Conservation (phyloP, 2,888 invertebrate genomes). For the Nomada flava region DNA sequence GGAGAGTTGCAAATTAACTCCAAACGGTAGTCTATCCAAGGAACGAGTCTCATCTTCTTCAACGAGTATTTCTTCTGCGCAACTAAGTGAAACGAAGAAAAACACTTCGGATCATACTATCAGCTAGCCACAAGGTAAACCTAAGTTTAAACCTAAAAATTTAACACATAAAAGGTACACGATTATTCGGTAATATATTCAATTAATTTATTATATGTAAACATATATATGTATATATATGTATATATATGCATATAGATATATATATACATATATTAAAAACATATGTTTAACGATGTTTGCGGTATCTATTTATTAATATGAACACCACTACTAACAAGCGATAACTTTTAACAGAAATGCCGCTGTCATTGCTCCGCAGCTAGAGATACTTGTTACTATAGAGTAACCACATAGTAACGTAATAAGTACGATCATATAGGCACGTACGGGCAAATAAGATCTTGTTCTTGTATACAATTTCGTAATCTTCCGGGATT, state of each 20-base stretch:
- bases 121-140: constrained; percentile 84
- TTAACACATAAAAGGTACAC: constrained; percentile 79
- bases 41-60: constrained; percentile 64
- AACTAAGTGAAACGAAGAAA: constrained; percentile 80
- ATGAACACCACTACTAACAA: constrained; percentile 65
- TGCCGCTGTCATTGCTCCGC: constrained; percentile 68
- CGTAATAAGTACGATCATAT: constrained; percentile 51
- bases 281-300: constrained; percentile 54
- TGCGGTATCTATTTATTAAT: constrained; percentile 64
- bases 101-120: constrained; percentile 76
- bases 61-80: constrained; percentile 74
- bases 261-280: constrained; percentile 26
- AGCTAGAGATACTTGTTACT: constrained; percentile 66
- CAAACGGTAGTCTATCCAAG: constrained; percentile 54
- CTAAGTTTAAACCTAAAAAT: constrained; percentile 80
- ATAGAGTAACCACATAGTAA: constrained; percentile 57
- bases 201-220: constrained; percentile 57
- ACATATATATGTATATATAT: constrained; percentile 4
- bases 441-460: constrained; percentile 37
- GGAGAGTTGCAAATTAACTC: constrained; percentile 54
- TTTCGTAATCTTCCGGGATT: constrained; percentile 47
- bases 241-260: background rate
- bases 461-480: constrained; percentile 49
- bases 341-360: constrained; percentile 68
- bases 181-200: constrained; percentile 81